phyloP scores from a whole-genome alignment of 2,797 vertebrate species.

The Meriones psammophilus region DNA sequence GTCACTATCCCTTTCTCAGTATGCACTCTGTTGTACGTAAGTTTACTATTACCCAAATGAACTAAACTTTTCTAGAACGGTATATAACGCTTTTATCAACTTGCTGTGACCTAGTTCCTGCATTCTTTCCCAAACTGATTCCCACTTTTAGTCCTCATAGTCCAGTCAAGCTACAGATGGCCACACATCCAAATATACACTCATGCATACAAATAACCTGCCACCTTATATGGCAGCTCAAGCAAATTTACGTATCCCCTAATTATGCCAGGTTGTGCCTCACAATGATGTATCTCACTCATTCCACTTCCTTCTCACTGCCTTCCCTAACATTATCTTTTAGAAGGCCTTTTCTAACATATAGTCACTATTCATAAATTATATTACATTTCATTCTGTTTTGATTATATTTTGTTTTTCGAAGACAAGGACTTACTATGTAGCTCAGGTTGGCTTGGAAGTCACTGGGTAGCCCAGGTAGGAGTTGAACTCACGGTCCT shows the following conservation, averaged over 20 bases:
- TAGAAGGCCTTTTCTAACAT: conserved; percentile 42
- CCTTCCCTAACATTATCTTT: background rate
- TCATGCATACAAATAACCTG: background rate
- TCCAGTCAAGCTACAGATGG: background rate
- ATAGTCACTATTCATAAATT: background rate
- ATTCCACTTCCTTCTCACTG: background rate
- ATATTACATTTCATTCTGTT: background rate
- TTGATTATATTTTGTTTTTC: background rate
- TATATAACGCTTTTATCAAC: background rate
- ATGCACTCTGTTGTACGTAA: background rate
- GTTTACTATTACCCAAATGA: background rate
- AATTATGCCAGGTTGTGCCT: conserved; percentile 13
- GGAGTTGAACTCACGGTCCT: background rate
- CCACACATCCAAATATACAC: background rate
- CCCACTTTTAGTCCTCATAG: conserved; percentile 27
- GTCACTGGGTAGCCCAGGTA: background rate
- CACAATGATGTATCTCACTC: background rate
- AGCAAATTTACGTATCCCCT: conserved; percentile 3
- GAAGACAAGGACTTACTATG: background rate
- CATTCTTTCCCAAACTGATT: conserved; percentile 29
- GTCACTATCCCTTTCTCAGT: conserved; percentile 30
- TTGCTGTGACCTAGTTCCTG: background rate
- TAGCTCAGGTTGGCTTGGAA: background rate
- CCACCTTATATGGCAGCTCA: conserved; percentile 38
- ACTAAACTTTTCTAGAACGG: conserved; percentile 3